These are phyloP conservation scores for Metacarcinus magister DNA, from an alignment of 2,888 invertebrate species.

Conservation along the genomic window DNA sequence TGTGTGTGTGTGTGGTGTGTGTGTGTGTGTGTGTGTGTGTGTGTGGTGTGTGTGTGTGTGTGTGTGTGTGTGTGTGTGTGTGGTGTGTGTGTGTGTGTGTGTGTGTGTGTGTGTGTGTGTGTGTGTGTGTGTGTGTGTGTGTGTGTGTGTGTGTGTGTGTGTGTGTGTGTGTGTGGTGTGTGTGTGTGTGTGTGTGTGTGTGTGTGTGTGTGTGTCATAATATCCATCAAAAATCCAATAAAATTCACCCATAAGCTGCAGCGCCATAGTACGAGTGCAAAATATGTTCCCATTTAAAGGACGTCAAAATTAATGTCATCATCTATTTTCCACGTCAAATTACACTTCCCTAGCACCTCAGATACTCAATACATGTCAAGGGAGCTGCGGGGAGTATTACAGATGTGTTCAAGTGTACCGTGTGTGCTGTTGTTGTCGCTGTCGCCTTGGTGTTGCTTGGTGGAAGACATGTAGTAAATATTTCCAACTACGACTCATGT, in stretches of 20 bases:
- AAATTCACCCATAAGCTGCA: background rate
- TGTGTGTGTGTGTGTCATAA: background rate
- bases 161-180: background rate
- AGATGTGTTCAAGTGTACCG: too few species aligned
- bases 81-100: background rate
- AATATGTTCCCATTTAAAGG: background rate
- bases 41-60: too few species aligned
- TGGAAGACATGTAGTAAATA: background rate
- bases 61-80: too few species aligned
- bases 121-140: background rate
- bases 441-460: background rate
- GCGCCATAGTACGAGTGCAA: background rate
- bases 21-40: too few species aligned
- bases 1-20: too few species aligned
- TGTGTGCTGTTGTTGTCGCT: too few species aligned
- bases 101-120: background rate
- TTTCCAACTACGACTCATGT: background rate
- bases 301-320: background rate
- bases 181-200: constrained; percentile 2
- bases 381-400: background rate
- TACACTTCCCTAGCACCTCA: background rate
- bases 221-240: background rate
- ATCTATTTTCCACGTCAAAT: background rate
- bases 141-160: background rate
- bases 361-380: background rate